Evolutionary conservation across 2,113 vertebrate species (phyloP).

Genomic region (Spilogale gracilis): DNA sequence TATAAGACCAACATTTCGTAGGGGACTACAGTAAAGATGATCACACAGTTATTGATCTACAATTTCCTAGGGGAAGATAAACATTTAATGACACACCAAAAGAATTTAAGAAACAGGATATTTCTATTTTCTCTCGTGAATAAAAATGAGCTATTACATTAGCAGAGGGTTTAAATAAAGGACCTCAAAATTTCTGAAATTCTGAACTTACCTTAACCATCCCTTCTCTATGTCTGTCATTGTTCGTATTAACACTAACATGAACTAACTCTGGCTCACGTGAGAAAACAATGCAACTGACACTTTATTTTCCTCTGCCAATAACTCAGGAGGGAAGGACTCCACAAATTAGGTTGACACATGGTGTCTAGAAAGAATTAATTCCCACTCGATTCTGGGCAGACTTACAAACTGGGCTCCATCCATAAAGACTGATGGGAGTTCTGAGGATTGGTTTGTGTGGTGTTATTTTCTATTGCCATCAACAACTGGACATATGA

Average conservation of each 20-base stretch:
- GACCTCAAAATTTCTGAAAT: conserved; percentile 5
- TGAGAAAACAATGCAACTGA: conserved; percentile 44
- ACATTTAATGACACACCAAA: background rate
- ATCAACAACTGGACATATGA: background rate
- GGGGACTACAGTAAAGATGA: conserved; percentile 29
- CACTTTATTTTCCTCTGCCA: conserved; percentile 66
- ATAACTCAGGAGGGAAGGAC: conserved; percentile 73
- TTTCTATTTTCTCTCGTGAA: conserved; percentile 17
- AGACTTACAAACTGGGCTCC: conserved; percentile 73
- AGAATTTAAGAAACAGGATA: conserved; percentile 54
- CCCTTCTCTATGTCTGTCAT: background rate
- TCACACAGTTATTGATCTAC: background rate
- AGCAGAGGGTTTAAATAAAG: conserved; percentile 23
- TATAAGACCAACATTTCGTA: background rate
- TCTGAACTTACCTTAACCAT: background rate
- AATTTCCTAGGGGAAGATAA: background rate
- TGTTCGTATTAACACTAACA: background rate
- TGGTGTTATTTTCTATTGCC: conserved; percentile 30
- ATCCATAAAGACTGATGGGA: conserved; percentile 71
- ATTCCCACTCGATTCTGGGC: conserved; percentile 76
- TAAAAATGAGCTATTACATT: background rate
- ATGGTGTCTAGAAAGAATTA: conserved; percentile 81
- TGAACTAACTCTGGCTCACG: background rate
- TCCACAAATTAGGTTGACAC: conserved; percentile 81
- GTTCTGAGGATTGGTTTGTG: conserved; percentile 41